Evolutionary conservation across 2,113 vertebrate genomes (phyloP), one percentile per base, ranked within the genome.

Genomic region (Kryptolebias marmoratus): DNA sequence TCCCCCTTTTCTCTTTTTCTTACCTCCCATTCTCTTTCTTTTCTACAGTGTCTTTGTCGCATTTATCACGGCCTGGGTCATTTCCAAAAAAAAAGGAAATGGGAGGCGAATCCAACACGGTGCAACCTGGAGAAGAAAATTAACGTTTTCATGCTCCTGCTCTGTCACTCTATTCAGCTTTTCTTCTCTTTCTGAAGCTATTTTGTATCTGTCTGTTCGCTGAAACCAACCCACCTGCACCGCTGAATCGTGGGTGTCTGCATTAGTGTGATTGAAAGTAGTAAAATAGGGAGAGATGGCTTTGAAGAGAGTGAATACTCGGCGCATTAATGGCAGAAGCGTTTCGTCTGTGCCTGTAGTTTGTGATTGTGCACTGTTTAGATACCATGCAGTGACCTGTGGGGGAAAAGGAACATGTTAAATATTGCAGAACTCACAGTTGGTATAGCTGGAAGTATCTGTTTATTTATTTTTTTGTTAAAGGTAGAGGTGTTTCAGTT

Each of bases 261-360:
- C 79, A 80, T 88, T 82, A 78, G 65, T 73, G 71, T 80, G 83
- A 70, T 79, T 76, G 56, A 59, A 39, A 66, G 48, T 59, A 68
- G 61, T 15, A 13, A 61, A 52, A 53, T 53, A 65, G 18, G 45
- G 36, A 49, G 44, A 44, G 18, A 39, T 11, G 15, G 15, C 31
- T 64, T 52, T 54, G 77, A 27, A 42, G 64, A 39, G 63, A 44
- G 44, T 79, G 73, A 69, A 67, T 79, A 45, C 60, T 77, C 64
- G 48, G 70, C 66, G 79, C 72, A 54, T 47, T 75, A 72, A 69
- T 72, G 64, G 54, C 70, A 68, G 49, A 47, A 74, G 45, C 56
- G 39, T 80, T 68, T 64, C 63, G 69, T 56, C 74, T 77, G 58
- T 44, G 42, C 39, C 63, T 72, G 59, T 74, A 15, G 8, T 44